Percentiles rank a stretch among this genome's conserved stretches.
Evolutionary conservation across 30 jellyfish, hydroid and myxozoan species (phyloP).

Genomic region (Aurelia sp.): DNA sequence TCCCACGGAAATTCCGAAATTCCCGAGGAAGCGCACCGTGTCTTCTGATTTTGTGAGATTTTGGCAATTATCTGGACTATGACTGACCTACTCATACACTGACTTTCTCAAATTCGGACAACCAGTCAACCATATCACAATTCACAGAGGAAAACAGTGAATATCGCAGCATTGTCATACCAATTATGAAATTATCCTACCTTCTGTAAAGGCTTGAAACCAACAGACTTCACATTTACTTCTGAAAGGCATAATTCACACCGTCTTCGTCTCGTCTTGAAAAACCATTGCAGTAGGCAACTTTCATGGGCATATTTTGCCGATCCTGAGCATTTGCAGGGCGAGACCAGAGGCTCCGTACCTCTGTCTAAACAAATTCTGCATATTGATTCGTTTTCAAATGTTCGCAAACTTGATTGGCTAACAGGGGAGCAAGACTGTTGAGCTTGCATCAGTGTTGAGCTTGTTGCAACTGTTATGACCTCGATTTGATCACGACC

Average conservation of each 20-base stretch:
- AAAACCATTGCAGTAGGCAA: slow-evolving; percentile 94
- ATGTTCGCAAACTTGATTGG: slow-evolving; percentile 39
- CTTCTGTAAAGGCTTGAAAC: slow-evolving; percentile 95
- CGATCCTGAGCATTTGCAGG: slow-evolving; percentile 97
- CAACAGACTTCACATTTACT: slow-evolving; percentile 90
- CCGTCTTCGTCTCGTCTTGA: slow-evolving; percentile 72
- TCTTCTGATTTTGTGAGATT: too few relatives aligned
- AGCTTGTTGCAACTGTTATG: slow-evolving; percentile 18
- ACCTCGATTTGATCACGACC: slow-evolving; percentile 14
- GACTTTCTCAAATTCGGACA: too few relatives aligned
- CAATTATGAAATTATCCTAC: slow-evolving; percentile 32
- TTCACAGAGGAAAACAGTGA: too few relatives aligned
- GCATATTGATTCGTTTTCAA: slow-evolving; percentile 67
- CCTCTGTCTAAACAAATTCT: slow-evolving; percentile 91
- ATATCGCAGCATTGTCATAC: too few relatives aligned
- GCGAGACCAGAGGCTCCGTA: slow-evolving; percentile 84
- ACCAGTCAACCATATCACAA: too few relatives aligned
- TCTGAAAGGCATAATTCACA: slow-evolving; percentile 95
- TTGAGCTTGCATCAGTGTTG: slow-evolving; percentile 31
- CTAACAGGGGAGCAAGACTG: slow-evolving; percentile 55
- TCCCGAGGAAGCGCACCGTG: too few relatives aligned
- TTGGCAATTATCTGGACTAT: too few relatives aligned
- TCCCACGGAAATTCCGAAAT: too few relatives aligned
- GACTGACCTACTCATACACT: too few relatives aligned
- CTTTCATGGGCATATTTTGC: slow-evolving; percentile 94